Percentiles rank a stretch among this genome's conserved stretches.
These are phyloP conservation scores for Philopedon plagiatum DNA, from an alignment of 2,888 invertebrate species.

Conservation along the genomic window DNA sequence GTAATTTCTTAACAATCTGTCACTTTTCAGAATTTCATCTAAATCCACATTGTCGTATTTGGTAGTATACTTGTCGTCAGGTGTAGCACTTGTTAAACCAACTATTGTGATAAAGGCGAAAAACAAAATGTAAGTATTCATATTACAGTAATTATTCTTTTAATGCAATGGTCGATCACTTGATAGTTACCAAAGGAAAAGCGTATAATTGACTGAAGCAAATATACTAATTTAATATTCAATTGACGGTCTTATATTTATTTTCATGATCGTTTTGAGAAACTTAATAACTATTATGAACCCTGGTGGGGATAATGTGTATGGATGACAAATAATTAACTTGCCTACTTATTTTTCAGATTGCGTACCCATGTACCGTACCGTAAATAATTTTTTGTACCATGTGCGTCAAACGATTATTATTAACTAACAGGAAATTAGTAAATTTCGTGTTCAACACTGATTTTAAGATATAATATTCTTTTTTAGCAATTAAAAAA, in stretches of 20 bases:
- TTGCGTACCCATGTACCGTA: neutral
- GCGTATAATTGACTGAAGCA: neutral
- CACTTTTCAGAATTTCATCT: constrained; percentile 76
- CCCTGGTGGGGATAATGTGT: constrained; percentile 10
- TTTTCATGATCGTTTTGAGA: constrained; percentile 13
- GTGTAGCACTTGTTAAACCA: constrained; percentile 9
- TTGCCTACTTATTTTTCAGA: neutral
- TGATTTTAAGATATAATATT: too few relatives aligned
- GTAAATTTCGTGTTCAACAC: too few relatives aligned
- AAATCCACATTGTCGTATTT: constrained; percentile 79
- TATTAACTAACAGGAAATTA: neutral
- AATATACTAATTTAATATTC: constrained; percentile 6
- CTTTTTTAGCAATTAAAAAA: too few relatives aligned
- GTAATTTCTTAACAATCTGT: constrained; percentile 76
- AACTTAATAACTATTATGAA: neutral
- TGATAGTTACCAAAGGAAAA: neutral
- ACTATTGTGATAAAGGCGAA: constrained; percentile 8
- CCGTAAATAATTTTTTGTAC: neutral
- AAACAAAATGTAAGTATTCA: neutral
- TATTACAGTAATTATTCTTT: neutral
- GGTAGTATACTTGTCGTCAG: constrained; percentile 70
- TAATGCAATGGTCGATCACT: neutral
- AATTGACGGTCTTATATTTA: constrained; percentile 14
- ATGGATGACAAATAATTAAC: neutral
- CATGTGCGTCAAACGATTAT: neutral